Evolutionary conservation across 1,140 invertebrate species (phyloP).

Genomic region (Orussus abietinus): DNA sequence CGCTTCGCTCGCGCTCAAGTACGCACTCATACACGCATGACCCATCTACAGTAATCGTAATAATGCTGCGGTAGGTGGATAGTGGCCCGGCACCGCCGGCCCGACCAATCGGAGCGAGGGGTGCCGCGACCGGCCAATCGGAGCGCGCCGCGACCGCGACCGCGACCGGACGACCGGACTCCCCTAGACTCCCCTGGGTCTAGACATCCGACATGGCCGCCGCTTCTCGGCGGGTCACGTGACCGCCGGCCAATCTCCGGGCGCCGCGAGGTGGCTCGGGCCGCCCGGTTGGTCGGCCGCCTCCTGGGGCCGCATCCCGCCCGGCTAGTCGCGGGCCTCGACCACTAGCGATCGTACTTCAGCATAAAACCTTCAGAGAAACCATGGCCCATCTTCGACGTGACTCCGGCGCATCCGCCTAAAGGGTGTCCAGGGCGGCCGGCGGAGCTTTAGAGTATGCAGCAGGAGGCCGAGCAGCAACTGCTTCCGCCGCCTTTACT

Average conservation of each 20-base stretch:
- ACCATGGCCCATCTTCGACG: slow-evolving; percentile 42
- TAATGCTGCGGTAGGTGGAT: slow-evolving; percentile 45
- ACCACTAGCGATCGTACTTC: slow-evolving; percentile 47
- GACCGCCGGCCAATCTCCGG: too few relatives aligned
- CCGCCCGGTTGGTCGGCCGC: too few relatives aligned
- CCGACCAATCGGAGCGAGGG: too few relatives aligned
- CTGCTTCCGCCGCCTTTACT: slow-evolving; percentile 89
- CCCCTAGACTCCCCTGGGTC: too few relatives aligned
- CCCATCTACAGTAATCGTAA: slow-evolving; percentile 47
- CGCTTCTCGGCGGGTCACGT: too few relatives aligned
- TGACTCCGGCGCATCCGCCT: slow-evolving; percentile 32
- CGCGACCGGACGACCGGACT: too few relatives aligned
- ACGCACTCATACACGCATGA: slow-evolving; percentile 7
- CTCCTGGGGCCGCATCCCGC: too few relatives aligned
- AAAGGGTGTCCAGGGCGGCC: slow-evolving; percentile 37
- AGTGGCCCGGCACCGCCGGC: too few relatives aligned
- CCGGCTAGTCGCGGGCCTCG: slow-evolving; percentile 44
- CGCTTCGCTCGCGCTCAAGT: slow-evolving; percentile 12
- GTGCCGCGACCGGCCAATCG: too few relatives aligned
- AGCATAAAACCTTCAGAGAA: slow-evolving; percentile 50
- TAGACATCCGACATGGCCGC: too few relatives aligned
- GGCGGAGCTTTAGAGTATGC: slow-evolving; percentile 73
- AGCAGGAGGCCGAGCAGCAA: slow-evolving; percentile 87
- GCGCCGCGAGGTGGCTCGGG: too few relatives aligned
- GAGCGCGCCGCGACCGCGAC: too few relatives aligned